phyloP scores from a whole-genome alignment of 2,797 vertebrate genomes.

The Acrossocheilus wenchowensis region DNA sequence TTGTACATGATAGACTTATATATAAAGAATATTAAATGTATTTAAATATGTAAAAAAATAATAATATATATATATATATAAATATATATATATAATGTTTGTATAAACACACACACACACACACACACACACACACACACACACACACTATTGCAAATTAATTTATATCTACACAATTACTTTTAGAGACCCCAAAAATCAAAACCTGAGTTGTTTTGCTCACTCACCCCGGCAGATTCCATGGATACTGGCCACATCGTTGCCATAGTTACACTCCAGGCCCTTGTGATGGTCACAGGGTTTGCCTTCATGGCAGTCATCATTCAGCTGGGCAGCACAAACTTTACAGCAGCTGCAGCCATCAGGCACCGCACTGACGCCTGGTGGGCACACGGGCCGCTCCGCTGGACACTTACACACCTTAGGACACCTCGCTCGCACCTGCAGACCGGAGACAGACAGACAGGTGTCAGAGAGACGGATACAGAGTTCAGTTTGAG shows the following conservation, averaged over 20 bases:
- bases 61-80: too few species aligned
- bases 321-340: slow-evolving; percentile 82
- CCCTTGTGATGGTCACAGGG: slow-evolving; percentile 85
- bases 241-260: slow-evolving; percentile 74
- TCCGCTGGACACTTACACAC: slow-evolving; percentile 74
- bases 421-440: slow-evolving; percentile 72
- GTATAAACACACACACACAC: too few species aligned
- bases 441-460: slow-evolving; percentile 62
- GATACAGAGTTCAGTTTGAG: not conserved
- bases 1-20: not conserved
- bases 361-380: slow-evolving; percentile 77
- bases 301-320: slow-evolving; percentile 76
- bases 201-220: not conserved
- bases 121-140: not conserved
- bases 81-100: too few species aligned
- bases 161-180: not conserved
- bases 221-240: slow-evolving; percentile 84
- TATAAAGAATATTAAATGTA: not conserved
- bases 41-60: not conserved
- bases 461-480: not conserved
- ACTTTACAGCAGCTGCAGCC: slow-evolving; percentile 82
- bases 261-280: slow-evolving; percentile 85
- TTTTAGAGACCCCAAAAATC: not conserved
- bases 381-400: slow-evolving; percentile 75
- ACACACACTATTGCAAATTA: not conserved